A percentile compares a stretch with the other conserved stretches of the same genome.
These are phyloP conservation scores for Barypeithes pellucidus DNA, from an alignment of 2,888 invertebrate species.

Conservation along the genomic window DNA sequence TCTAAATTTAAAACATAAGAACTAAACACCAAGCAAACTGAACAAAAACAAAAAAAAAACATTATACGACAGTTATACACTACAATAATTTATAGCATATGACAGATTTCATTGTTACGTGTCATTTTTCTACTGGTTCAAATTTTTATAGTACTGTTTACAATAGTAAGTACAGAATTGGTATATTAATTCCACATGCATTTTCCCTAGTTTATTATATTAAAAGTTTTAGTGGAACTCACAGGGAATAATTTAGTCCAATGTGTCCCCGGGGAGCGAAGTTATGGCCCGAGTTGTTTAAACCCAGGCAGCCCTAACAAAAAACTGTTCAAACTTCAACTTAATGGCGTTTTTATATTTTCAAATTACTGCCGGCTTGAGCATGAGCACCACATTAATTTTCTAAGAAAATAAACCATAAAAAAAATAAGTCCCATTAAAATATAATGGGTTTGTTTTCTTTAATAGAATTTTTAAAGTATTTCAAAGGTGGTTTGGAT, in stretches of 20 bases:
- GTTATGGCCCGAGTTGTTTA: constrained; percentile 31
- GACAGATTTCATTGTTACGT: too few relatives aligned
- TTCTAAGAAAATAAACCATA: not conserved
- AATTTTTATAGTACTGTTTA: too few relatives aligned
- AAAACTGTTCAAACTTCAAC: constrained; percentile 19
- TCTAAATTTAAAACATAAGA: too few relatives aligned
- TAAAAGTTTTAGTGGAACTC: constrained; percentile 41
- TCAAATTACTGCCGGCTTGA: not conserved
- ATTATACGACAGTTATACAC: too few relatives aligned
- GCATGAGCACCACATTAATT: not conserved
- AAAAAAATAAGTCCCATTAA: not conserved
- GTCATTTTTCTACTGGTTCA: too few relatives aligned
- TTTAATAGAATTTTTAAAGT: too few relatives aligned
- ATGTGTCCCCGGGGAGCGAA: constrained; percentile 33
- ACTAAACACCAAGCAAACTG: too few relatives aligned
- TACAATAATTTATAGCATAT: too few relatives aligned
- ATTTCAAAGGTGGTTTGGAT: too few relatives aligned
- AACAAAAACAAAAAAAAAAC: too few relatives aligned
- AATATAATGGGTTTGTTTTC: too few relatives aligned
- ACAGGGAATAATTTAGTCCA: constrained; percentile 41
- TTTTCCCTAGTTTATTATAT: constrained; percentile 44
- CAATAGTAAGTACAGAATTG: not conserved
- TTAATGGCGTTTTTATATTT: constrained; percentile 17
- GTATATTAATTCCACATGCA: constrained; percentile 44
- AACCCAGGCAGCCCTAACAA: constrained; percentile 35